These are phyloP conservation scores for Tortrix viridana DNA, from an alignment of 2,888 invertebrate species.

Conservation along the genomic window DNA sequence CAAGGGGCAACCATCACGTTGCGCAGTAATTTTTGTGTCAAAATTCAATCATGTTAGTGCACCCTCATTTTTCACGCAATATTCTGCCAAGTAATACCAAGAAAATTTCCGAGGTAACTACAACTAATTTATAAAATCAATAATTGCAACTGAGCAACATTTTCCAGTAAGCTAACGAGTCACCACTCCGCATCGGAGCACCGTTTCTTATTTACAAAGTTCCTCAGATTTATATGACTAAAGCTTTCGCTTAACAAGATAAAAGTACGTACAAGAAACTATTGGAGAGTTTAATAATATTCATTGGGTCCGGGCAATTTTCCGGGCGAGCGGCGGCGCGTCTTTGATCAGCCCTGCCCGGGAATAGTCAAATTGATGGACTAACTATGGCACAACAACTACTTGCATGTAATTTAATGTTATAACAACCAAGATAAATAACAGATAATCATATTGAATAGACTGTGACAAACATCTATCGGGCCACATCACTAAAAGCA, in stretches of 20 bases:
- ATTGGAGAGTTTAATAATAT: slow-evolving; percentile 83
- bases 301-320: slow-evolving; percentile 83
- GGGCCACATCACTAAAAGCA: slow-evolving; percentile 55
- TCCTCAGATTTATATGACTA: slow-evolving; percentile 20
- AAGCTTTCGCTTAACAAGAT: slow-evolving; percentile 59
- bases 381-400: slow-evolving; percentile 51
- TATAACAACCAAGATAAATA: neutral
- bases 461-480: slow-evolving; percentile 42
- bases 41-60: too few species aligned
- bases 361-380: slow-evolving; percentile 71
- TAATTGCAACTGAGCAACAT: too few species aligned
- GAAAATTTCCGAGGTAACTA: too few species aligned
- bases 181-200: neutral
- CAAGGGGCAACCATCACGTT: too few species aligned
- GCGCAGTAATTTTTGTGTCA: too few species aligned
- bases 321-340: slow-evolving; percentile 75
- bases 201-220: neutral
- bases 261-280: slow-evolving; percentile 77
- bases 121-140: too few species aligned
- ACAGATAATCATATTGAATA: slow-evolving; percentile 33
- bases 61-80: too few species aligned
- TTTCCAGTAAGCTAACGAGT: too few species aligned
- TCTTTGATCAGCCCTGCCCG: slow-evolving; percentile 78
- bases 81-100: too few species aligned
- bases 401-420: neutral